phyloP scores from a whole-genome alignment of 2,797 vertebrate species.

The Erithacus rubecula region DNA sequence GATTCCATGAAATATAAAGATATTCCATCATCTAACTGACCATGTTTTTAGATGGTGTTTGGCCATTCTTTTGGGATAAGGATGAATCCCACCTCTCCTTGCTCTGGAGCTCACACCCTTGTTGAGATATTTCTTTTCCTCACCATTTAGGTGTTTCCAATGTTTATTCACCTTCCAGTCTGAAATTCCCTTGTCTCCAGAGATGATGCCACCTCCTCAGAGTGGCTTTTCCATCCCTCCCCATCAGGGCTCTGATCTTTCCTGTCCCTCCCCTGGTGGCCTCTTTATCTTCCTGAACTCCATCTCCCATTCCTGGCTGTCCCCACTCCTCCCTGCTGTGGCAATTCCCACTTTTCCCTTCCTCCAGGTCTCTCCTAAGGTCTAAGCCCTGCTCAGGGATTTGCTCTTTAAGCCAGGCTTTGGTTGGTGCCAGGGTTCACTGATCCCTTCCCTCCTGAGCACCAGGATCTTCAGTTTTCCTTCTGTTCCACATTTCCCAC shows the following conservation, averaged over 20 bases:
- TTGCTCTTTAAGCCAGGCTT: not conserved
- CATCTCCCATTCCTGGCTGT: not conserved
- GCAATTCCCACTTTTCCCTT: not conserved
- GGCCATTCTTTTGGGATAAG: not conserved
- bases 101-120: not conserved
- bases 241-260: not conserved
- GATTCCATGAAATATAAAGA: not conserved
- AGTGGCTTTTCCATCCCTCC: fast-evolving
- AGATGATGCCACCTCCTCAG: not conserved
- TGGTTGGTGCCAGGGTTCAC: not conserved
- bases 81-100: not conserved
- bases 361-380: fast-evolving
- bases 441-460: not conserved
- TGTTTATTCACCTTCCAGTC: not conserved
- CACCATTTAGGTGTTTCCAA: not conserved
- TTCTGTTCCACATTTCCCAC: not conserved
- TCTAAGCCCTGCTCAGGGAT: not conserved
- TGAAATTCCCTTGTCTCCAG: fast-evolving
- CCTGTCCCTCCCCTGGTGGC: not conserved
- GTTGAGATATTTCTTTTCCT: not conserved
- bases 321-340: not conserved
- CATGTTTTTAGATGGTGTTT: too few relatives aligned
- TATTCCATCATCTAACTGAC: fast-evolving
- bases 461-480: not conserved
- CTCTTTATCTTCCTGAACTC: not conserved